Evolutionary conservation across 2,113 vertebrate genomes (phyloP).

Genomic region (Chroicocephalus ridibundus): DNA sequence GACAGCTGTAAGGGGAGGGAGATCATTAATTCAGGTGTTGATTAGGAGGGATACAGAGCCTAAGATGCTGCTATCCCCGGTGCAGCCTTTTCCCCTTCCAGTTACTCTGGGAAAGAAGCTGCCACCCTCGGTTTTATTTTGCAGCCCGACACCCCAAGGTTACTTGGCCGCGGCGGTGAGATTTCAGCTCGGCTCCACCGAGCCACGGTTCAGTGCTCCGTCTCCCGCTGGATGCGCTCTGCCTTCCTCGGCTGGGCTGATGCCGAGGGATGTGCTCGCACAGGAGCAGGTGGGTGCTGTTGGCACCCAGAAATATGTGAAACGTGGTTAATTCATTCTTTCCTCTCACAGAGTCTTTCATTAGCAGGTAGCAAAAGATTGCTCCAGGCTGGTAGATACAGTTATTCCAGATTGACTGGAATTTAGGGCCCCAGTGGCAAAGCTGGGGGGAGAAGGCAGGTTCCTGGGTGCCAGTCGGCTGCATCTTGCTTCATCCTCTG

Average conservation of each 20-base stretch:
- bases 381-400: not conserved
- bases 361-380: not conserved
- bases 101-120: not conserved
- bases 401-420: not conserved
- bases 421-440: not conserved
- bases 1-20: not conserved
- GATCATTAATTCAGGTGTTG: not conserved
- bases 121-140: not conserved
- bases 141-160: not conserved
- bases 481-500: not conserved
- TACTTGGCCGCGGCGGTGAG: not conserved
- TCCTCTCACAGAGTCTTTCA: not conserved
- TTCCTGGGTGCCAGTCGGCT: not conserved
- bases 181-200: not conserved
- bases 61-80: rapidly evolving
- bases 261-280: not conserved
- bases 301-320: rapidly evolving
- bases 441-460: not conserved
- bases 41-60: not conserved
- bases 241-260: not conserved
- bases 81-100: not conserved
- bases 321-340: rapidly evolving
- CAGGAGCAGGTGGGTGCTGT: not conserved
- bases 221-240: not conserved
- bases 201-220: not conserved